A percentile compares a stretch with the other conserved stretches of the same genome.
Conservation (phyloP, 2,113 vertebrate genomes). For the Barnardius zonarius region DNA sequence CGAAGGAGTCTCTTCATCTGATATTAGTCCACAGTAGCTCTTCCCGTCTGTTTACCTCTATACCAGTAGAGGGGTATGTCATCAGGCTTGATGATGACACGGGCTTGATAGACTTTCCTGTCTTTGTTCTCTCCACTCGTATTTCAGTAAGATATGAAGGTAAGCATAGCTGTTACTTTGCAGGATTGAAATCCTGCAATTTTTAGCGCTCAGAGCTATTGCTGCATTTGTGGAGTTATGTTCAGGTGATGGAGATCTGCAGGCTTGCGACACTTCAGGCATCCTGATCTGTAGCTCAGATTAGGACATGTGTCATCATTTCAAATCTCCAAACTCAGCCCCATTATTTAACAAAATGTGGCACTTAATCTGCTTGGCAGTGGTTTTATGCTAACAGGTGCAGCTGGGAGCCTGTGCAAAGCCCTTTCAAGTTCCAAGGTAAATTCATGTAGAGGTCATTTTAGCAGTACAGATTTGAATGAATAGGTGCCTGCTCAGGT, state of each 20-base stretch:
- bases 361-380: background rate
- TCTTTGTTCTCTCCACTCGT: background rate
- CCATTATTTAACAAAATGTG: background rate
- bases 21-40: background rate
- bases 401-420: background rate
- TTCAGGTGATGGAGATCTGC: background rate
- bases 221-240: background rate
- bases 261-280: background rate
- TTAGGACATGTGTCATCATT: background rate
- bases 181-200: background rate
- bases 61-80: background rate
- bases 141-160: background rate
- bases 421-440: background rate
- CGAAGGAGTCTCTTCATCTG: background rate
- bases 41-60: background rate
- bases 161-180: background rate
- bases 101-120: background rate
- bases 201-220: background rate
- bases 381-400: background rate
- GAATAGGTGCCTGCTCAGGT: background rate
- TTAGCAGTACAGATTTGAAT: background rate
- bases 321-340: background rate
- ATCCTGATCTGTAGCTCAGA: background rate
- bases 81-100: background rate
- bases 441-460: background rate